These are phyloP conservation scores for Poeciliopsis turrubarensis DNA, from an alignment of 2,113 vertebrate genomes.

Conservation along the genomic window DNA sequence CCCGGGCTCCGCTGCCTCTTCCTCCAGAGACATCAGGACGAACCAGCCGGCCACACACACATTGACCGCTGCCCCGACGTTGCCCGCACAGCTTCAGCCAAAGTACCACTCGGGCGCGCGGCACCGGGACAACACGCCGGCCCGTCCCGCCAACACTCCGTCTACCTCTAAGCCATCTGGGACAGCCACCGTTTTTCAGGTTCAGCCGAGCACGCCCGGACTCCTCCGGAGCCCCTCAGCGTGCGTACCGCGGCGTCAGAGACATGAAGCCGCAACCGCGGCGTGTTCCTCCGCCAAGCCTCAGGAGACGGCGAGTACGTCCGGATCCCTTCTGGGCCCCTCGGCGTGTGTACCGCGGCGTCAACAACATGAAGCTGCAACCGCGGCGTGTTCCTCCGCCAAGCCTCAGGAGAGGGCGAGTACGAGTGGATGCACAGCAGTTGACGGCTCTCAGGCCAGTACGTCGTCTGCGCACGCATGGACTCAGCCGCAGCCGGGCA, in stretches of 20 bases:
- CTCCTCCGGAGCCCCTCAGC: conserved; percentile 30
- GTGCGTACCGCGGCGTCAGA: not conserved
- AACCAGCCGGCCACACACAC: conserved; percentile 40
- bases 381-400: conserved; percentile 18
- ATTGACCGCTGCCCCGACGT: conserved; percentile 15
- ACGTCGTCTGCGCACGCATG: conserved; percentile 52
- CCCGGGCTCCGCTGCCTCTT: conserved; percentile 47
- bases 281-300: conserved; percentile 30
- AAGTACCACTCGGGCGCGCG: conserved; percentile 22
- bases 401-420: conserved; percentile 32
- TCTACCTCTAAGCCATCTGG: conserved; percentile 61
- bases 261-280: not conserved
- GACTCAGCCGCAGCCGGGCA: conserved; percentile 38
- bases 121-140: conserved; percentile 25
- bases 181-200: conserved; percentile 4
- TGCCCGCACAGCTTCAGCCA: conserved; percentile 41
- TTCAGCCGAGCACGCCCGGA: conserved; percentile 57
- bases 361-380: not conserved
- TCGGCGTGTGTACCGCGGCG: conserved; percentile 15
- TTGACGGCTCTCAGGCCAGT: conserved; percentile 63
- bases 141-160: conserved; percentile 28
- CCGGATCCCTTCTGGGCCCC: conserved; percentile 14
- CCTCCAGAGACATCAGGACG: conserved; percentile 62
- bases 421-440: conserved; percentile 22
- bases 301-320: conserved; percentile 26